A percentile compares a stretch with the other conserved stretches of the same genome.
These are phyloP conservation scores for Epinephelus awoara DNA, from an alignment of 2,797 vertebrate species.

Conservation along the genomic window DNA sequence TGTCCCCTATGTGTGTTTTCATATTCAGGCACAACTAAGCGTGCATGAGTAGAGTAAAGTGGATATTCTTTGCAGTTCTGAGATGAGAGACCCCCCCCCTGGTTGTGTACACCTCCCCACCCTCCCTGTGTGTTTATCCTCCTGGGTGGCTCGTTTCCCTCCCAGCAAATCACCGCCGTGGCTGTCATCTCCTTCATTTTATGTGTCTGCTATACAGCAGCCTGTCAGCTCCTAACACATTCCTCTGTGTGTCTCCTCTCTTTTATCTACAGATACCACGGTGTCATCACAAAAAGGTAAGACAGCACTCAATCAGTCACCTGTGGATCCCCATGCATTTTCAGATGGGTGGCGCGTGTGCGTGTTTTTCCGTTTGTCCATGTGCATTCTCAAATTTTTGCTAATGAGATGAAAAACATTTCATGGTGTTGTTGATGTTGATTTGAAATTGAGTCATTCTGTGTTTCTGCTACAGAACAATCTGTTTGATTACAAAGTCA, in stretches of 20 bases:
- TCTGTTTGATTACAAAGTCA: conserved; percentile 81
- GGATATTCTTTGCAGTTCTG: conserved; percentile 37
- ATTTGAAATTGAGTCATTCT: conserved; percentile 66
- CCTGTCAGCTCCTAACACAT: conserved; percentile 59
- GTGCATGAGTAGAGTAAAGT: conserved; percentile 17
- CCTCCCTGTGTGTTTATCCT: conserved; percentile 54
- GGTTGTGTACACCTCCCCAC: conserved; percentile 23
- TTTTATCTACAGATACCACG: conserved; percentile 79
- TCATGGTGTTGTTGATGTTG: conserved; percentile 61
- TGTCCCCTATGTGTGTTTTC: conserved; percentile 24
- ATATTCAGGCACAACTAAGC: conserved; percentile 13
- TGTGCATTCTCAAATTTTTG: conserved; percentile 28
- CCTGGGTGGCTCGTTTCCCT: conserved; percentile 40
- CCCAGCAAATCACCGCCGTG: conserved; percentile 31
- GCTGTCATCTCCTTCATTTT: conserved; percentile 59
- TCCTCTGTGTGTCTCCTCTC: conserved; percentile 59
- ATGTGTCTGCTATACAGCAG: conserved; percentile 37
- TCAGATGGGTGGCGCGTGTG: conserved; percentile 22
- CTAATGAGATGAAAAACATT: conserved; percentile 71
- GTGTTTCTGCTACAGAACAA: conserved; percentile 71
- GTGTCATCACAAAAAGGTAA: conserved; percentile 86
- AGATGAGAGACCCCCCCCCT: conserved; percentile 56
- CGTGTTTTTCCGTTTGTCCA: conserved; percentile 9
- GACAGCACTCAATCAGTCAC: conserved; percentile 67
- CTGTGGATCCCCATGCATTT: conserved; percentile 41